Conservation (phyloP, 1,140 invertebrate species). For the Psix sp. region DNA sequence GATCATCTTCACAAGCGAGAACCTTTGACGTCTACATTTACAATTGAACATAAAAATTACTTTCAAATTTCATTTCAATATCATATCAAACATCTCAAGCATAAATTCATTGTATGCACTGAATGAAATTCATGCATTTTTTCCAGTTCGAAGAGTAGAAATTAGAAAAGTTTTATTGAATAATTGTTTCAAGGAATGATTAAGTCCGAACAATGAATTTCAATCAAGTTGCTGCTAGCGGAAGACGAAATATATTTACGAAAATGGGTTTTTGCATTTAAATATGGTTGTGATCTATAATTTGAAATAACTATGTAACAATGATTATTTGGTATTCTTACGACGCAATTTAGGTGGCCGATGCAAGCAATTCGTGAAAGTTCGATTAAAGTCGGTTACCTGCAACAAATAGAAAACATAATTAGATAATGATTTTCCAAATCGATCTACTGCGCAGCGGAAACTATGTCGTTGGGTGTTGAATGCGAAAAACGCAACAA, state of each 20-base stretch:
- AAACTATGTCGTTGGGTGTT: conserved; percentile 2
- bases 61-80: no score
- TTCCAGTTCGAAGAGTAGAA: no score
- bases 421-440: conserved; percentile 23
- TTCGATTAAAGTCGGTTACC: conserved; percentile 16
- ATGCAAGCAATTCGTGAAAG: conserved; percentile 24
- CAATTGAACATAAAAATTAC: no score
- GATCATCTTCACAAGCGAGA: no score
- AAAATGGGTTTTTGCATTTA: no score
- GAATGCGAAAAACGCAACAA: conserved; percentile 1
- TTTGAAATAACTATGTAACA: no score
- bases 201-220: conserved; percentile 17
- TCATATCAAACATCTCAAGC: no score
- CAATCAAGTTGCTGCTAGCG: conserved; percentile 6
- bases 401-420: conserved; percentile 23
- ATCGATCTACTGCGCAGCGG: conserved; percentile 14
- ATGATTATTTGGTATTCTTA: conserved; percentile 28
- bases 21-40: no score
- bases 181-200: conserved; percentile 40
- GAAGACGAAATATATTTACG: no score
- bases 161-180: conserved; percentile 41
- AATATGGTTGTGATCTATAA: no score
- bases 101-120: no score
- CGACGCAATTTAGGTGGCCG: conserved; percentile 5
- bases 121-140: no score